Percentiles rank a stretch among this genome's conserved stretches.
Evolutionary conservation across 1,140 invertebrate species (phyloP).

Genomic region (Stegodyphus mimosarum): DNA sequence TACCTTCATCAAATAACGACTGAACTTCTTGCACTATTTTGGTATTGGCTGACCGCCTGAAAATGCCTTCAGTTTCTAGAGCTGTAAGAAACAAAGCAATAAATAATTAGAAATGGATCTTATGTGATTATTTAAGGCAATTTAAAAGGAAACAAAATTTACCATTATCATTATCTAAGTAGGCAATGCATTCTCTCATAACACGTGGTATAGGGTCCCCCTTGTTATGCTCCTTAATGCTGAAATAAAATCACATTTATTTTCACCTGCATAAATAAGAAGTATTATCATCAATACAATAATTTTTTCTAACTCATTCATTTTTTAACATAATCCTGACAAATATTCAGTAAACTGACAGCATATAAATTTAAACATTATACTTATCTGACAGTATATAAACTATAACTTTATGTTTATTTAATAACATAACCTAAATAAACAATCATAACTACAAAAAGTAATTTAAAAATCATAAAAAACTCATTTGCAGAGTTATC

Average conservation of each 20-base stretch:
- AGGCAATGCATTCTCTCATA: slow-evolving; percentile 78
- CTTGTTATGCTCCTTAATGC: slow-evolving; percentile 87
- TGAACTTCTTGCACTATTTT: slow-evolving; percentile 86
- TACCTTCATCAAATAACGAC: slow-evolving; percentile 84
- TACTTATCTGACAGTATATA: too few relatives aligned
- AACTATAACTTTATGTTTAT: too few relatives aligned
- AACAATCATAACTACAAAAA: too few relatives aligned
- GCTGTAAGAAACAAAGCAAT: slow-evolving; percentile 72
- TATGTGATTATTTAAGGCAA: neutral
- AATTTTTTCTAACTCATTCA: too few relatives aligned
- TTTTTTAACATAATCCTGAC: too few relatives aligned
- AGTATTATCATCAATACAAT: too few relatives aligned
- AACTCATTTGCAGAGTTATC: too few relatives aligned
- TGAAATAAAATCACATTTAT: slow-evolving; percentile 61
- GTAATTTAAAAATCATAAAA: too few relatives aligned
- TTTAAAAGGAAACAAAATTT: slow-evolving; percentile 11
- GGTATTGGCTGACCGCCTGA: slow-evolving; percentile 89
- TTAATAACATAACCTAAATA: too few relatives aligned
- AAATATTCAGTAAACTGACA: too few relatives aligned
- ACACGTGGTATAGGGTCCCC: slow-evolving; percentile 87
- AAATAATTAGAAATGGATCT: neutral
- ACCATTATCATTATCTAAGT: slow-evolving; percentile 63
- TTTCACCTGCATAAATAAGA: neutral
- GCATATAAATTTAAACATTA: too few relatives aligned
- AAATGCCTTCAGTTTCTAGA: slow-evolving; percentile 94